Percentiles rank a stretch among this genome's conserved stretches.
phyloP scores from a whole-genome alignment of 2,888 invertebrate species.

The Fissipunctia ypsillon region DNA sequence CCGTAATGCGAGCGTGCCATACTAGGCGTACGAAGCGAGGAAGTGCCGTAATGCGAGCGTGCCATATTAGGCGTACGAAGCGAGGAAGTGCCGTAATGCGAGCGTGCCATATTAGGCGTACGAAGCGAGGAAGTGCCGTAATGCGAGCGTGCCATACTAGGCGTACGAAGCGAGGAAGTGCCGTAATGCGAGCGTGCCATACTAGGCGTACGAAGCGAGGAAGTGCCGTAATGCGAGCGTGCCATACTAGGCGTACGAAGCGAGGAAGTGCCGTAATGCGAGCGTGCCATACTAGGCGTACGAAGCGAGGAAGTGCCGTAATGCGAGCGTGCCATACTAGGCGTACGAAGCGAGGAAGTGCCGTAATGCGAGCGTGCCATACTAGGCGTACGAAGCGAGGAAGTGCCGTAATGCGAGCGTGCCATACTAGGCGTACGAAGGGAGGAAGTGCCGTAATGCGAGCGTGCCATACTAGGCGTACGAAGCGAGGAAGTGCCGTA shows the following conservation, averaged over 20 bases:
- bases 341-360: slow-evolving; percentile 2
- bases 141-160: slow-evolving; percentile 6
- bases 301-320: slow-evolving; percentile 6
- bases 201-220: background rate
- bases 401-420: slow-evolving; percentile 7
- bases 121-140: slow-evolving; percentile 6
- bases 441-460: slow-evolving; percentile 23
- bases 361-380: slow-evolving; percentile 20
- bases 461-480: slow-evolving; percentile 1
- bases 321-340: slow-evolving; percentile 6
- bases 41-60: slow-evolving; percentile 7
- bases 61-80: background rate
- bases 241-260: background rate
- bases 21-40: background rate
- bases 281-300: slow-evolving; percentile 1
- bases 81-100: slow-evolving; percentile 23
- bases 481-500: slow-evolving; percentile 6
- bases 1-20: background rate
- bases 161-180: slow-evolving; percentile 2
- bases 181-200: slow-evolving; percentile 20
- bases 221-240: slow-evolving; percentile 7
- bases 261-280: slow-evolving; percentile 23
- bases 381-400: background rate
- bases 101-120: slow-evolving; percentile 1
- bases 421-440: background rate